Conservation (phyloP, 2,888 invertebrate genomes). For the Spialia ferax region DNA sequence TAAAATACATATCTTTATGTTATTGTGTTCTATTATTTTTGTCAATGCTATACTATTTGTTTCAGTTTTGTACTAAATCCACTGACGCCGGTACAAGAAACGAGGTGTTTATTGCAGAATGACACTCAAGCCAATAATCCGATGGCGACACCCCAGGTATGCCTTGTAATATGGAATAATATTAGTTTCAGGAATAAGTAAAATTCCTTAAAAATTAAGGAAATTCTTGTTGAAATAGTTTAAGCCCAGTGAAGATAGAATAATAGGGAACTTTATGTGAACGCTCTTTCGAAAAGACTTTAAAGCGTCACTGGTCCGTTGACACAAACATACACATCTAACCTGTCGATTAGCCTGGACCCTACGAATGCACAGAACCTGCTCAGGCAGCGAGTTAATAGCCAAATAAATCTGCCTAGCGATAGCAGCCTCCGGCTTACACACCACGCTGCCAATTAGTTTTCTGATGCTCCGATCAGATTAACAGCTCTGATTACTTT, state of each 20-base stretch:
- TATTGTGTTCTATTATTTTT: neutral
- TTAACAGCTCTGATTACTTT: constrained; percentile 80
- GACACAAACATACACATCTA: constrained; percentile 6
- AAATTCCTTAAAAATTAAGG: no score
- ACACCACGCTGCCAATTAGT: constrained; percentile 73
- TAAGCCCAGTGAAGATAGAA: no score
- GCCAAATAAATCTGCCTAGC: constrained; percentile 66
- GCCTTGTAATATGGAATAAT: neutral
- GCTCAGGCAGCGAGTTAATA: constrained; percentile 53
- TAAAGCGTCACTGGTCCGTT: neutral
- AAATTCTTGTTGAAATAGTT: no score
- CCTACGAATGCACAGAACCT: constrained; percentile 28
- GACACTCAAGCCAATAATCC: constrained; percentile 97
- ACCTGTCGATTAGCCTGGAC: constrained; percentile 24
- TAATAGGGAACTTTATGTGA: no score
- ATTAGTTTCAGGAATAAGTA: no score
- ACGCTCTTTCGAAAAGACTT: neutral
- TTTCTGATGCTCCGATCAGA: constrained; percentile 64
- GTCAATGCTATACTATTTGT: constrained; percentile 56
- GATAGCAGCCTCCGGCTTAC: constrained; percentile 55
- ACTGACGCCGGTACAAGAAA: constrained; percentile 96
- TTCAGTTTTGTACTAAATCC: constrained; percentile 96
- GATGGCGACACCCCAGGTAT: constrained; percentile 91
- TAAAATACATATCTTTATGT: no score
- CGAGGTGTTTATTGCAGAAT: constrained; percentile 96